A percentile compares a stretch with the other conserved stretches of the same genome.
Evolutionary conservation across 2,113 vertebrate genomes (phyloP).

Genomic region (Leptocoma aspasia): DNA sequence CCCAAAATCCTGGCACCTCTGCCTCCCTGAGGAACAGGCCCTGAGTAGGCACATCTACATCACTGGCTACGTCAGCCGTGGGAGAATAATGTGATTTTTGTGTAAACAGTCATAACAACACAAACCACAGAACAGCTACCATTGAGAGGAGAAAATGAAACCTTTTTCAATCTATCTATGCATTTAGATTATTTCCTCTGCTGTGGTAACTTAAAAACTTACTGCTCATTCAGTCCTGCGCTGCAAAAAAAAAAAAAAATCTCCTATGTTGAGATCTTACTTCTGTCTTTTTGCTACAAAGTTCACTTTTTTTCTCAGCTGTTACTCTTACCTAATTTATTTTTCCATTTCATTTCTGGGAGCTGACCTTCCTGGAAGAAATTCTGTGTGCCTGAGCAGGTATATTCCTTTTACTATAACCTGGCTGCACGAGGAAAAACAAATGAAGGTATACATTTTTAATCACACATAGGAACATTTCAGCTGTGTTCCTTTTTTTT

Average conservation of each 20-base stretch:
- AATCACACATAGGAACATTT: not conserved
- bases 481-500: not conserved
- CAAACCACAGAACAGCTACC: not conserved
- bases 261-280: slow-evolving; percentile 13
- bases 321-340: slow-evolving; percentile 27
- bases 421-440: not conserved
- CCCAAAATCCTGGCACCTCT: not conserved
- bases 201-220: slow-evolving; percentile 41
- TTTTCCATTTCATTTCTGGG: slow-evolving; percentile 24
- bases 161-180: not conserved
- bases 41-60: not conserved
- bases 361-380: slow-evolving; percentile 39
- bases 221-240: slow-evolving; percentile 11
- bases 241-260: slow-evolving; percentile 9
- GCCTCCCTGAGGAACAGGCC: not conserved
- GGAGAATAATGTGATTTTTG: not conserved
- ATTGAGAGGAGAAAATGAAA: slow-evolving; percentile 24
- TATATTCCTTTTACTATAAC: not conserved
- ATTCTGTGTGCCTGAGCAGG: not conserved
- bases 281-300: slow-evolving; percentile 46
- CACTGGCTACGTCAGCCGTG: not conserved
- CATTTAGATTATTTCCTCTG: slow-evolving; percentile 21
- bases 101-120: not conserved
- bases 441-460: slow-evolving; percentile 32
- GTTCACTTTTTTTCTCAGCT: slow-evolving; percentile 46